Conservation (phyloP, 2,113 vertebrate species). For the Bambusicola thoracicus region DNA sequence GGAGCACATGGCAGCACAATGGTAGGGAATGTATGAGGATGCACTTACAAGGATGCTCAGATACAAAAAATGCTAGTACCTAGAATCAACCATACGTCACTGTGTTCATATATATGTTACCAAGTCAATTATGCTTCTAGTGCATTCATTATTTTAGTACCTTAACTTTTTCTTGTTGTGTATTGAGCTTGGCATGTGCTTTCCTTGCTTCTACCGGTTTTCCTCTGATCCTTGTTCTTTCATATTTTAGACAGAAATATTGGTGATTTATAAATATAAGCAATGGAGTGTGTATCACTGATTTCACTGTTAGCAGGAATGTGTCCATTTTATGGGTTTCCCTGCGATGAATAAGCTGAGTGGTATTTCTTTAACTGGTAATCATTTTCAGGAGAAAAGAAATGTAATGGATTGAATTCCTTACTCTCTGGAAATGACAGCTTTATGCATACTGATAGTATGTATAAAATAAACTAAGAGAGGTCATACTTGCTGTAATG, state of each 20-base stretch:
- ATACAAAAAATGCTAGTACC: background rate
- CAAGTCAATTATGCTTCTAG: background rate
- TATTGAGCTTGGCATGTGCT: background rate
- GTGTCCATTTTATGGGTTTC: background rate
- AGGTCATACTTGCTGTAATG: background rate
- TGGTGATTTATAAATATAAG: background rate
- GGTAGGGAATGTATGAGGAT: background rate
- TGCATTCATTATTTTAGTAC: background rate
- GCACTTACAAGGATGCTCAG: background rate
- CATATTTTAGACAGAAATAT: background rate
- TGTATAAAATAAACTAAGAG: background rate
- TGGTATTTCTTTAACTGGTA: background rate
- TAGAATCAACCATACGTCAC: background rate
- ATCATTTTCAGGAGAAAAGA: background rate
- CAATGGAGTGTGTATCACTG: background rate
- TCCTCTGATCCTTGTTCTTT: background rate
- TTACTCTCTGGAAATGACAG: background rate
- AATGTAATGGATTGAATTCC: background rate
- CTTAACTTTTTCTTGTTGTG: background rate
- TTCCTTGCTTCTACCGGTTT: background rate
- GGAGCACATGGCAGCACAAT: background rate
- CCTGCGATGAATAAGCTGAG: background rate
- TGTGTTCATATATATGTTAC: background rate
- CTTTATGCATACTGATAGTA: background rate
- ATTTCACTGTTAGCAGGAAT: background rate